phyloP scores from a whole-genome alignment of 2,797 vertebrate species.

The Chaetodon trifasciatus region DNA sequence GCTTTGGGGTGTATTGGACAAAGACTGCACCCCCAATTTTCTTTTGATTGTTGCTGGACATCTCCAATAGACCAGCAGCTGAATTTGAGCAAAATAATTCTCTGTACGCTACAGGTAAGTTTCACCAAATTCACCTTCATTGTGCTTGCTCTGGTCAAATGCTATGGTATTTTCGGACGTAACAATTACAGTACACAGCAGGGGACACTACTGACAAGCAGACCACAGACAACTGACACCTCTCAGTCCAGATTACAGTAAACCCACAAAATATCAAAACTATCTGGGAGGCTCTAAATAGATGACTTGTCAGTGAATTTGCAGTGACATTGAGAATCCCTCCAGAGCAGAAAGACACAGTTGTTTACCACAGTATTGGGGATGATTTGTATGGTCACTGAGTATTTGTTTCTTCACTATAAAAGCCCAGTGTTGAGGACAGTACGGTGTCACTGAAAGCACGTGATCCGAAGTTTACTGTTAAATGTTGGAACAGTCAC shows the following conservation, averaged over 20 bases:
- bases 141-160: neutral
- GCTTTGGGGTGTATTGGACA: too few relatives aligned
- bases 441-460: slow-evolving; percentile 23
- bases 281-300: slow-evolving; percentile 13
- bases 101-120: neutral
- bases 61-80: too few relatives aligned
- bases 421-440: slow-evolving; percentile 42
- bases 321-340: slow-evolving; percentile 55
- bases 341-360: slow-evolving; percentile 39
- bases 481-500: slow-evolving; percentile 36
- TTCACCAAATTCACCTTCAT: neutral
- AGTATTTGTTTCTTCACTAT: slow-evolving; percentile 46
- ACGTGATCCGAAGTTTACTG: slow-evolving; percentile 46
- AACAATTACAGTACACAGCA: neutral
- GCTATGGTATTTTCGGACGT: neutral
- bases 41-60: too few relatives aligned
- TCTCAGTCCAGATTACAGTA: slow-evolving; percentile 19
- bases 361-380: slow-evolving; percentile 43
- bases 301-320: slow-evolving; percentile 32
- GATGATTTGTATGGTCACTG: slow-evolving; percentile 54
- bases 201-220: neutral
- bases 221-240: slow-evolving; percentile 7
- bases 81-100: neutral
- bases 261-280: slow-evolving; percentile 23
- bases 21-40: too few relatives aligned